These are phyloP conservation scores for Byasa hedistus DNA, from an alignment of 2,888 invertebrate species.

Conservation along the genomic window DNA sequence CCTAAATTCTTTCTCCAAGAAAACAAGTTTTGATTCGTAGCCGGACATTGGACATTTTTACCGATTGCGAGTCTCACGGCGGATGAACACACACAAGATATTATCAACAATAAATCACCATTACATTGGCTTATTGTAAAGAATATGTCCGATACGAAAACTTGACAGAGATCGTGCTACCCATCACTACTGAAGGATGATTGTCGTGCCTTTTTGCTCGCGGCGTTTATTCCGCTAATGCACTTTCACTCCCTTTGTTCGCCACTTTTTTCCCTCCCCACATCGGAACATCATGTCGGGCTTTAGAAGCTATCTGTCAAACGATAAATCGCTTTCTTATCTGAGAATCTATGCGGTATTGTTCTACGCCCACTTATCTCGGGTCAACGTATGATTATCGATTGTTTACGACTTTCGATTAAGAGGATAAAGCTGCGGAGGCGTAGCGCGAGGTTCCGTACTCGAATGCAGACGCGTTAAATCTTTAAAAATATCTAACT, in stretches of 20 bases:
- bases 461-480: neutral
- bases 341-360: constrained; percentile 47
- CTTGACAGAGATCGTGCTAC: constrained; percentile 36
- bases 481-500: neutral
- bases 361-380: constrained; percentile 39
- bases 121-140: constrained; percentile 13
- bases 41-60: too few species aligned
- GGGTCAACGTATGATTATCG: constrained; percentile 50
- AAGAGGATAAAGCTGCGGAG: constrained; percentile 26
- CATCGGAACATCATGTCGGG: constrained; percentile 57
- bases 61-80: neutral
- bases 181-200: constrained; percentile 35
- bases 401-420: constrained; percentile 41
- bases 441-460: constrained; percentile 22
- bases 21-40: too few species aligned
- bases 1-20: too few species aligned
- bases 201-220: constrained; percentile 45
- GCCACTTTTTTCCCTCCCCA: constrained; percentile 50
- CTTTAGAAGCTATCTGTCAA: constrained; percentile 52
- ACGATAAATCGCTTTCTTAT: constrained; percentile 60
- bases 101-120: constrained; percentile 22
- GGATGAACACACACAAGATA: constrained; percentile 6
- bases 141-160: constrained; percentile 35
- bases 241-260: constrained; percentile 73
- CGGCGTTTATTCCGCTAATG: constrained; percentile 41